Base-by-base conservation (phyloP, 2,888 invertebrate species). In the Rotaria magnacalcarata region DNA sequence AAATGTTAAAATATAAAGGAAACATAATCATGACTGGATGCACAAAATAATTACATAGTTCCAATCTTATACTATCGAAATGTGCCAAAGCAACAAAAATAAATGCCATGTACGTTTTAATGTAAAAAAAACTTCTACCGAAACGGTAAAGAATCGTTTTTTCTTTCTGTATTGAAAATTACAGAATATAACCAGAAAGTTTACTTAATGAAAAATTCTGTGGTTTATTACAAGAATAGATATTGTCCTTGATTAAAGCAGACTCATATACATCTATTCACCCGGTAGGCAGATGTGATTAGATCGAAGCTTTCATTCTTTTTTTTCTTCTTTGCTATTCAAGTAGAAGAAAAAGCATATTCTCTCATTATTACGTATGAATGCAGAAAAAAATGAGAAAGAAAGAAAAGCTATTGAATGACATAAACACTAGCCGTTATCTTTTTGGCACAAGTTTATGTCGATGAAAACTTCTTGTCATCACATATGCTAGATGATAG, bases 401-500 rank as follows among this genome's bases (percentile, higher is more conserved):
- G 54, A 54, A 54, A 54, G 54, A 54, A 54, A 54, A 54, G 54
- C 67, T 27, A 67, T 67, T 67, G 67, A 67, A 67, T 67, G 67
- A 67, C 34, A 34, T 41, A 67, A 67, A 67, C 67, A 67, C 67
- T 67, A 41, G 34, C 34, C 7, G 67, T 67, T 67, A 67, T 67
- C 67, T 27, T 19, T 54, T 54, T 54, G 54, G 34, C 34, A 67
- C 27, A 67, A 67, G 67, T 67, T 67, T 16, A 67, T 67, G 27
- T 67, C 67, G 67, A 67, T 67, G 67, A 67, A 67, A 67, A 67
- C 27, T 67, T 27, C 67, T 67, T 67, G 67, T 67, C 67, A 41
- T 34, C 67, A 67, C 67, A 67, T 67, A 27, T 67, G 67, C 67
- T 27, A 67, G 67, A 34, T 67, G 67, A 67, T 67, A 67, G 34